Evolutionary conservation across 2,888 invertebrate genomes (phyloP), one percentile per base, ranked within the genome.

Genomic region (Lordiphosa fenestrarum): DNA sequence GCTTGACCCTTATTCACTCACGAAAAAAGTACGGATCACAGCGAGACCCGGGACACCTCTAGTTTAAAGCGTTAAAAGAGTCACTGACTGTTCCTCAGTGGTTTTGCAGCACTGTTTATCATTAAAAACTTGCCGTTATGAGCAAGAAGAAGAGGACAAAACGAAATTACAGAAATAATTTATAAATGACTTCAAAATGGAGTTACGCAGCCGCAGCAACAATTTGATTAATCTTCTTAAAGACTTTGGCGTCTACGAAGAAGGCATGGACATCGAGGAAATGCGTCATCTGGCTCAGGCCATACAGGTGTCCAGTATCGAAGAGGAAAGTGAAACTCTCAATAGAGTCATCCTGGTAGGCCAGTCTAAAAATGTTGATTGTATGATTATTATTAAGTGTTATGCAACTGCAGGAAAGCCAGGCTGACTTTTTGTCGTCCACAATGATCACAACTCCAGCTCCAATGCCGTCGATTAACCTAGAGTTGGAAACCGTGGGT

Each of bases 191-290:
- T 9, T 10, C 10, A 0, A 39, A 21, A 69, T 78, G 78, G 59
- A 74, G 19, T 12, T 61, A 21, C 69, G 75, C 9, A 56, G 41
- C 15, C 6, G 10, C 5, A 30, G n/a, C 7, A 19, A 25, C 0
- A 38, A 35, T 12, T 47, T 77, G 6, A 44, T 35, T 0, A n/a
- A 59, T 2, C 1, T 40, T 0, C 61, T 76, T 0, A 50, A 44
- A 12, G 69, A 46, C 7, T 74, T 81, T 10, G 88, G 87, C 1
- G 56, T 76, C 15, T 86, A 80, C 25, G 87, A 87, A 30, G 75
- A 74, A 0, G 84, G 70, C 10, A 87, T 87, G 88, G 53, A 66
- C 0, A 3, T 85, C 3, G 68, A 72, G 1, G 80, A 87, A 52
- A 88, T 87, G 87, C 72, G 71, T 0, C 63, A 85, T 35, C 6